A percentile compares a stretch with the other conserved stretches of the same genome.
These are phyloP conservation scores for Parazoanthus darwini DNA, from an alignment of 92 coral and sea anemone genomes.

Conservation along the genomic window DNA sequence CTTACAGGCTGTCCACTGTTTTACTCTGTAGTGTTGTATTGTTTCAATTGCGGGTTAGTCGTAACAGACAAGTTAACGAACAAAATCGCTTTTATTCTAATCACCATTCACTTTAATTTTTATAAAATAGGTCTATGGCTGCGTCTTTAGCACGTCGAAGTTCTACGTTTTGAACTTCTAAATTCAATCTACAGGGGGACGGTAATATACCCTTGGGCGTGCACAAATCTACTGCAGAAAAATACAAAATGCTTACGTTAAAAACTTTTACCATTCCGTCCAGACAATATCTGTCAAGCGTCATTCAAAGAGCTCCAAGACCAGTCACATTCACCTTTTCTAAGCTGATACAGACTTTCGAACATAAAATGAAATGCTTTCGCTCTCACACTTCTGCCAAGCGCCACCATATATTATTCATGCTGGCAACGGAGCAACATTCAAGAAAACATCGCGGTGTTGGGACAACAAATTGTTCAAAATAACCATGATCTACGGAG, in stretches of 20 bases:
- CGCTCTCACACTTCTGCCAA: background rate
- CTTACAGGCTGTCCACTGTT: no score
- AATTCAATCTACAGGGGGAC: constrained; percentile 1
- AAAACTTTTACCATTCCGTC: background rate
- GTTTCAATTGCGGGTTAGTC: background rate
- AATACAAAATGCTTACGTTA: constrained; percentile 35
- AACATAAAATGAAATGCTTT: background rate
- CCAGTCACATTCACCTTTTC: background rate
- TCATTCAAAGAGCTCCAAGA: background rate
- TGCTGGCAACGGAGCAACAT: background rate
- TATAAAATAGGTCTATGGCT: constrained; percentile 44
- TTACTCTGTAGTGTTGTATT: no score
- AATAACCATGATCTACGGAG: background rate
- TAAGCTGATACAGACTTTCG: background rate
- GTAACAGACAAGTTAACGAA: background rate
- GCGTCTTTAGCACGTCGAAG: constrained; percentile 14
- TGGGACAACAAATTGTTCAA: background rate
- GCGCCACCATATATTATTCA: background rate
- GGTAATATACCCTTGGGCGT: constrained; percentile 3
- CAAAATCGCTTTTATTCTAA: constrained; percentile 41
- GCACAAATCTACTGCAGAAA: constrained; percentile 35
- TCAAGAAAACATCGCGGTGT: background rate
- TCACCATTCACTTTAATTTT: constrained; percentile 26
- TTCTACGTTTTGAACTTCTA: constrained; percentile 6
- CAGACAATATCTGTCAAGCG: background rate